phyloP scores from a whole-genome alignment of 2,797 vertebrate species.

The Brotula barbata region DNA sequence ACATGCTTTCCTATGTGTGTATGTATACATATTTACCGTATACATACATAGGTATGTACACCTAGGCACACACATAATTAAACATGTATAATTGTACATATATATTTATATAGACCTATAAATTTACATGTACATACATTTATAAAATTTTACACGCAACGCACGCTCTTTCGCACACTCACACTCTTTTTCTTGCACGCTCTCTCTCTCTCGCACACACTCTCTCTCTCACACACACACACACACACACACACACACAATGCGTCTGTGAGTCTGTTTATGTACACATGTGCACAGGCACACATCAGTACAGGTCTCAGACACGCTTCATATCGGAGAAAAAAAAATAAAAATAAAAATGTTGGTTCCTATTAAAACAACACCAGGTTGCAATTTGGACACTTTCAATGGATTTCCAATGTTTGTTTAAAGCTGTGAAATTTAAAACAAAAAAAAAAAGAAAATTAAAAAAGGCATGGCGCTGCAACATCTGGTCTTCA shows the following conservation, averaged over 20 bases:
- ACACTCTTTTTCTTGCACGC: conserved; percentile 50
- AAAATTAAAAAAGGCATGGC: conserved; percentile 83
- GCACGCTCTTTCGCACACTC: conserved; percentile 46
- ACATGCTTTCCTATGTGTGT: conserved; percentile 85
- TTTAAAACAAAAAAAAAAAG: conserved; percentile 65
- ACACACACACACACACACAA: conserved; percentile 61
- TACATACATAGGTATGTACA: conserved; percentile 84
- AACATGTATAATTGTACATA: conserved; percentile 87
- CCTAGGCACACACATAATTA: conserved; percentile 85
- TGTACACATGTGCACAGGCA: conserved; percentile 77
- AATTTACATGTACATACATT: conserved; percentile 87
- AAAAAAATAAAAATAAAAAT: conserved; percentile 49
- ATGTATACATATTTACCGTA: conserved; percentile 83
- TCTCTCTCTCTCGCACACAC: conserved; percentile 44
- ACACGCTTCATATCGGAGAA: conserved; percentile 79
- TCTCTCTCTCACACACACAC: conserved; percentile 43
- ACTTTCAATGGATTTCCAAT: conserved; percentile 86
- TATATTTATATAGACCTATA: conserved; percentile 88
- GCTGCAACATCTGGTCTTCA: conserved; percentile 86
- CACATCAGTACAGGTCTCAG: conserved; percentile 73
- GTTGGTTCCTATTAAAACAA: conserved; percentile 89
- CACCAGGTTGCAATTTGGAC: conserved; percentile 89
- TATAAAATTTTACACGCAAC: conserved; percentile 82
- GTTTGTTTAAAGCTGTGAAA: conserved; percentile 87
- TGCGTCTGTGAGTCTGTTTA: conserved; percentile 79